Evolutionary conservation across 2,113 vertebrate species (phyloP).

Genomic region (Gasterosteus aculeatus): DNA sequence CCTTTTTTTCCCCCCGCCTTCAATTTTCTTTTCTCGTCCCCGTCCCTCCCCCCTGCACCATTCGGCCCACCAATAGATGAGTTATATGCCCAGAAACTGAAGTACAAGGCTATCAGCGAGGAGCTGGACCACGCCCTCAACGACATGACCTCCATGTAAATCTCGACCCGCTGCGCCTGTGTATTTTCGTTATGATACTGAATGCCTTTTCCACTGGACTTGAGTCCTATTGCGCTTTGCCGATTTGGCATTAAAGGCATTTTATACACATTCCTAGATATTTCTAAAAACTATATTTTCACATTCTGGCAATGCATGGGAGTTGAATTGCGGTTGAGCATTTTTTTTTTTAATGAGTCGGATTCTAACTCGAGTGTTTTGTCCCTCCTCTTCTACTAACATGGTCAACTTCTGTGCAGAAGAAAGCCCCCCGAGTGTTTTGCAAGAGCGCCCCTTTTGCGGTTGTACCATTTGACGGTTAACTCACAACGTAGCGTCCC

Average conservation of each 20-base stretch:
- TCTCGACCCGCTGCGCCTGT: constrained; percentile 69
- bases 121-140: constrained; percentile 99
- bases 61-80: constrained; percentile 86
- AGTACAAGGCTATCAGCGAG: constrained; percentile 99
- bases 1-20: constrained; percentile 33
- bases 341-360: constrained; percentile 39
- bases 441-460: neutral
- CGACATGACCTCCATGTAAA: constrained; percentile 99
- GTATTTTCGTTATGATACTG: constrained; percentile 24
- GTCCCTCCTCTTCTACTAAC: constrained; percentile 60
- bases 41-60: constrained; percentile 6
- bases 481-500: constrained; percentile 17
- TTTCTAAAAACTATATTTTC: constrained; percentile 19
- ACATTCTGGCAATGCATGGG: constrained; percentile 47
- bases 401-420: constrained; percentile 61
- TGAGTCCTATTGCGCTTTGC: constrained; percentile 2
- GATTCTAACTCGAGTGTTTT: neutral
- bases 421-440: constrained; percentile 55
- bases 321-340: constrained; percentile 31
- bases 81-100: constrained; percentile 99
- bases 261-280: neutral
- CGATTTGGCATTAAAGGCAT: constrained; percentile 7
- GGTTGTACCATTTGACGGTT: neutral
- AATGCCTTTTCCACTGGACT: constrained; percentile 16
- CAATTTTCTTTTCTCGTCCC: constrained; percentile 32